Percentiles rank a stretch among this genome's conserved stretches.
Evolutionary conservation across 92 coral and sea anemone genomes (phyloP).

Genomic region (Epizoanthus fatuus): DNA sequence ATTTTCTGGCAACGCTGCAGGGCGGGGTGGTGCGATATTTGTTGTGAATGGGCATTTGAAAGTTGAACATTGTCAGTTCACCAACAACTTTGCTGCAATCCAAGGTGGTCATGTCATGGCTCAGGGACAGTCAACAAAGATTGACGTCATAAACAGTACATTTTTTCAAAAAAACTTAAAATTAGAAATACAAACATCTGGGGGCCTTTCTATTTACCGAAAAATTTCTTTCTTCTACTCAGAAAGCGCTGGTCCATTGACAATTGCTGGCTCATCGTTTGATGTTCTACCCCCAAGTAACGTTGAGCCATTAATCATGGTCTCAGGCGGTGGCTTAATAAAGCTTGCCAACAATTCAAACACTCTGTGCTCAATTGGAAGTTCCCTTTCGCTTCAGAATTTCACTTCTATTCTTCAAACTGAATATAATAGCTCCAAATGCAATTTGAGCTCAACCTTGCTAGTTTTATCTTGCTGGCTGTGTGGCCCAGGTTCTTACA

Average conservation of each 20-base stretch:
- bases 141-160: neutral
- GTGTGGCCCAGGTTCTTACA: slow-evolving; percentile 22
- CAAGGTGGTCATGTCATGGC: slow-evolving; percentile 25
- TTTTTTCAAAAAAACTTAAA: neutral
- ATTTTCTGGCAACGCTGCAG: slow-evolving; percentile 32
- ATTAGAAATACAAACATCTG: neutral
- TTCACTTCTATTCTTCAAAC: neutral
- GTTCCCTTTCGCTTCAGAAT: neutral
- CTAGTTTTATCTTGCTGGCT: neutral
- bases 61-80: slow-evolving; percentile 7
- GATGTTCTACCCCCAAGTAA: neutral
- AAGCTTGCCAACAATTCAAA: slow-evolving; percentile 24
- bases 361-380: slow-evolving; percentile 22
- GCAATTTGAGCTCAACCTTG: neutral
- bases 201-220: neutral
- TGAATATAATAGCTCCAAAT: neutral
- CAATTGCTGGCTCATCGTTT: slow-evolving; percentile 12
- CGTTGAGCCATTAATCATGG: neutral
- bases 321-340: neutral
- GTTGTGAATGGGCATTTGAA: neutral
- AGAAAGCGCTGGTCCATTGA: slow-evolving; percentile 27
- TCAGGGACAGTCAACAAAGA: neutral
- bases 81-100: slow-evolving; percentile 13
- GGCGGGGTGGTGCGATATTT: neutral
- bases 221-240: slow-evolving; percentile 12